Conservation (phyloP, 53 echinoderm and acorn worm genomes). For the Stichopus horrens region DNA sequence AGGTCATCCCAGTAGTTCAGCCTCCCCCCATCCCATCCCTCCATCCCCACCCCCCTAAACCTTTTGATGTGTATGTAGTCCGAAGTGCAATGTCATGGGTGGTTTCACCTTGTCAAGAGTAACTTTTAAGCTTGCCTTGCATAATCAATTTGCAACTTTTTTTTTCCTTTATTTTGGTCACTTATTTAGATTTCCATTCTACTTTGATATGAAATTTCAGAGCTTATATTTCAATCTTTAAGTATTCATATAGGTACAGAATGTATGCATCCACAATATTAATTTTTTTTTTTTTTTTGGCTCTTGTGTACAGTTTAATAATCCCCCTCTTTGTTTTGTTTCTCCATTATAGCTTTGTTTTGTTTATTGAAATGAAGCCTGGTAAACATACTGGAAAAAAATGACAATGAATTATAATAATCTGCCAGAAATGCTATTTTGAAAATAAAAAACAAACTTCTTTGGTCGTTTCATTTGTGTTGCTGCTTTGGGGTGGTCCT, state of each 20-base stretch:
- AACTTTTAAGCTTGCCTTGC: slow-evolving; percentile 42
- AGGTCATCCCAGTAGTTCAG: no score
- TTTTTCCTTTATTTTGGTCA: not conserved
- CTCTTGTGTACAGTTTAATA: not conserved
- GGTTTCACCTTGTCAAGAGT: slow-evolving; percentile 30
- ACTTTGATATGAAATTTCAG: slow-evolving; percentile 9
- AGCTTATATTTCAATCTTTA: slow-evolving; percentile 41
- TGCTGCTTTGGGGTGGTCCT: no score
- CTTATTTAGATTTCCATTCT: not conserved
- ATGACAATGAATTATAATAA: slow-evolving; percentile 40
- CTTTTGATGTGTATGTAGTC: slow-evolving; percentile 10
- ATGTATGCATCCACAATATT: slow-evolving; percentile 11
- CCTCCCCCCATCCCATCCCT: no score
- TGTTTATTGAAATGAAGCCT: not conserved
- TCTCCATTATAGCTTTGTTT: not conserved
- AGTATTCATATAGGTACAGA: slow-evolving; percentile 39
- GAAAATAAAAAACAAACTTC: not conserved
- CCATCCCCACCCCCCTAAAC: not conserved
- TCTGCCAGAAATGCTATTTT: slow-evolving; percentile 41
- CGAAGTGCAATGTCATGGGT: slow-evolving; percentile 31
- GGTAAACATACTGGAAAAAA: not conserved
- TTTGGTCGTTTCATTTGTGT: not conserved
- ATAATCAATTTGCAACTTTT: not conserved
- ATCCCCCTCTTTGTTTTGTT: not conserved
- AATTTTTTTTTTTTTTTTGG: not conserved